Evolutionary conservation across 2,797 vertebrate species (phyloP).

Genomic region (Spheniscus humboldti): DNA sequence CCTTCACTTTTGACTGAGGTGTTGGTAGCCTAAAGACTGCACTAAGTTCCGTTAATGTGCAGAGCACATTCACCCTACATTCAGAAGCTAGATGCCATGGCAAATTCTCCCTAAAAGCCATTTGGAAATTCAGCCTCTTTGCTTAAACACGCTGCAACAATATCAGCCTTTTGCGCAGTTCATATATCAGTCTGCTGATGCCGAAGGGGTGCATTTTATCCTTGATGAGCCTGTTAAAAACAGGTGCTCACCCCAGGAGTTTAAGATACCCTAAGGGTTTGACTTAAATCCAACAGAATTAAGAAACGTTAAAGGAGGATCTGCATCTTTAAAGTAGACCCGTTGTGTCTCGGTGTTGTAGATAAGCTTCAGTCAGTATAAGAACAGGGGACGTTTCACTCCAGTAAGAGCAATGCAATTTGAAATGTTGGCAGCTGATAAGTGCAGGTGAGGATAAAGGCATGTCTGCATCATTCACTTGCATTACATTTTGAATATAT

Average conservation of each 20-base stretch:
- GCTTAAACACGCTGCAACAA: neutral
- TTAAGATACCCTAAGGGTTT: neutral
- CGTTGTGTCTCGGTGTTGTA: conserved; percentile 9
- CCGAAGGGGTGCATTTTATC: neutral
- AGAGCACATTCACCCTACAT: neutral
- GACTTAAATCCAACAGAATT: conserved; percentile 37
- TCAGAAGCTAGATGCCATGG: neutral
- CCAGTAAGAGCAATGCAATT: neutral
- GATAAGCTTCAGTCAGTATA: conserved; percentile 25
- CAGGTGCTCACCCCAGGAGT: neutral
- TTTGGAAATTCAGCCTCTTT: neutral
- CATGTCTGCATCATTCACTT: conserved; percentile 27
- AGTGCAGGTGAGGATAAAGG: conserved; percentile 60
- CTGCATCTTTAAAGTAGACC: conserved; percentile 27
- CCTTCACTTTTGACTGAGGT: neutral
- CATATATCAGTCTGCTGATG: neutral
- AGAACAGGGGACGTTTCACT: conserved; percentile 3
- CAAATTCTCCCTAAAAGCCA: neutral
- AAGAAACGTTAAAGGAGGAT: conserved; percentile 10
- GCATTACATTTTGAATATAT: neutral
- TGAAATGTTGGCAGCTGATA: conserved; percentile 51
- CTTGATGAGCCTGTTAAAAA: conserved; percentile 13
- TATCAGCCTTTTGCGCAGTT: neutral
- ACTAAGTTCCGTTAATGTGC: neutral
- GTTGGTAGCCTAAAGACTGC: neutral